Base-by-base conservation (phyloP, 2,888 invertebrate species). In the Nineta flava region DNA sequence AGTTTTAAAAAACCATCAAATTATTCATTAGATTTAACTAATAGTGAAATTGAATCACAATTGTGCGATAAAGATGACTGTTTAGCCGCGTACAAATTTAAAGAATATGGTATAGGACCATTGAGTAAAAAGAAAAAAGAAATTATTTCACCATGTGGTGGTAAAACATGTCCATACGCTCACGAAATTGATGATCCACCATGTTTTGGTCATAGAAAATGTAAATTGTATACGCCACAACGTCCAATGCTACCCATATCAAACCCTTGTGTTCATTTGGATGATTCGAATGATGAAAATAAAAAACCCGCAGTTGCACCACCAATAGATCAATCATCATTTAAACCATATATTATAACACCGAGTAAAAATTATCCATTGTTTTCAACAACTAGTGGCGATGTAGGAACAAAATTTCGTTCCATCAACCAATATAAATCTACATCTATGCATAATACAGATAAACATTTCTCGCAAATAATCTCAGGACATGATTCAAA, bases 81-180 rank as follows among this genome's bases (percentile, higher is more conserved):
- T 52, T 66, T 67, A 0, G 66, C 62, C 5, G 65, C 60, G 1
- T 58, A 57, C 42, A 61, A 62, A 49, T 68, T 68, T 51, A 64
- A 64, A 53, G 61, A 66, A 45, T 64, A 57, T 47, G 68, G 68
- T 17, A 60, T 68, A 10, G 68, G 68, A 3, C 68, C 66, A 3
- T 54, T 67, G 32, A 65, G 66, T 1, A 40, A 47, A 16, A 41
- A 41, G 21, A 31, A 48, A 48, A 26, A 15, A n/a, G 47, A 47
- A 47, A 38, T 13, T n/a, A 19, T 16, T 34, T 32, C 38, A 15
- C 47, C 47, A 2, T 42, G 48, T 9, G 48, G 42, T 9, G 42
- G 42, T 35, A 13, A n/a, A 46, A 12, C 16, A 15, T 46, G 46
- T 46, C 32, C 32, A 9, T 34, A 44, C 26, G 21, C n/a, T 2